Evolutionary conservation across 2,113 vertebrate species (phyloP), one percentile per base, ranked within the genome.

Genomic region (Apodemus speciosus): DNA sequence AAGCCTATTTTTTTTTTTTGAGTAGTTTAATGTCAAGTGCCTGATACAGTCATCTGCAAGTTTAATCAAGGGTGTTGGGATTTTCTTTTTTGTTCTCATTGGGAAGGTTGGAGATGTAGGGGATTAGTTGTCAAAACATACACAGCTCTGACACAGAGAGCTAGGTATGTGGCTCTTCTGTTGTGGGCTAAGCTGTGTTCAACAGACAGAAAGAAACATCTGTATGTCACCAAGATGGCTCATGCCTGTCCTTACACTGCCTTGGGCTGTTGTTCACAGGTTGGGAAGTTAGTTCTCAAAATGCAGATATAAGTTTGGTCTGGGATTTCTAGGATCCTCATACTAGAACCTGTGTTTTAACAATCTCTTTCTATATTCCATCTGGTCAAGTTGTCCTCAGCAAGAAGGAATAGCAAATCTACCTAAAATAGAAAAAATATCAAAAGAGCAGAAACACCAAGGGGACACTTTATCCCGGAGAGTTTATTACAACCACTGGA

Each of bases 21-120:
- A 92, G 87, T 79, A 53, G 94, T 96, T 96, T 86, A 89, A 96
- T 83, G 90, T 97, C 94, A 97, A 97, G 97, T 97, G 97, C 97
- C 97, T 97, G 96, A 96, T 95, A 93, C 30, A 84, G 92, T 93
- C 91, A 86, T 93, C 87, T 95, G 89, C 92, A 90, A 96, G 88
- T 91, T 60, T 92, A 93, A 95, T 73, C 64, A 94, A 92, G 58
- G 94, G 92, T 16, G 30, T 95, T 95, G 84, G 72, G 40, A 87
- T 95, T 92, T 94, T 88, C 80, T 95, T 89, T 91, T 40, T 93
- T 95, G 30, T 92, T 95, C 94, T 62, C 66, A 69, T 43, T 68
- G 51, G 49, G n/a, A 62, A 93, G 85, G 69, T 10, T 23, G 32
- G 51, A 69, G 11, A 9, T n/a, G 3, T 10, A 64, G 68, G 40